phyloP scores from a whole-genome alignment of 2,113 vertebrate genomes.

The Phaethon lepturus region DNA sequence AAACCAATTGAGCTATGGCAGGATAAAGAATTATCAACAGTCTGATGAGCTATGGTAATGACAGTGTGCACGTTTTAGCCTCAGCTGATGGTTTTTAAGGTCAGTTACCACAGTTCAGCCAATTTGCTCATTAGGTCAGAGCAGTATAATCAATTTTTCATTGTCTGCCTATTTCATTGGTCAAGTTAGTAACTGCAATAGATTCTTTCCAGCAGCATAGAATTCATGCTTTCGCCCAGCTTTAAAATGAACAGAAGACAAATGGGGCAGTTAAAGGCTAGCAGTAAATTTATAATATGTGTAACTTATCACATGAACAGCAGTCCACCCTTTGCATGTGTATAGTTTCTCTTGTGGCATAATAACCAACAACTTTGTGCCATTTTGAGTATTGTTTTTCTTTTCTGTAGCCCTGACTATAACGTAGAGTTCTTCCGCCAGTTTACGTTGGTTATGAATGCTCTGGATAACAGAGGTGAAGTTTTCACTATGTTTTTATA shows the following conservation, averaged over 20 bases:
- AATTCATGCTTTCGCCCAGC: background rate
- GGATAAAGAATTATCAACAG: constrained; percentile 1
- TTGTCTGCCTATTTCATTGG: background rate
- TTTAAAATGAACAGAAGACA: background rate
- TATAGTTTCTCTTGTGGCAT: background rate
- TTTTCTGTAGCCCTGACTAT: constrained; percentile 89
- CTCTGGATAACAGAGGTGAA: constrained; percentile 97
- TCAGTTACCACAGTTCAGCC: constrained; percentile 40
- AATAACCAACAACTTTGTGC: background rate
- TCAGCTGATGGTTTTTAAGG: constrained; percentile 51
- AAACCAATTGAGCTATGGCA: background rate
- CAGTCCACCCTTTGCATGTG: background rate
- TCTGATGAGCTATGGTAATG: constrained; percentile 44
- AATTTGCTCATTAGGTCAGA: constrained; percentile 39
- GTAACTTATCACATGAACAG: background rate
- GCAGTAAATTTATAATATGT: background rate
- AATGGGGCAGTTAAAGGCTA: background rate
- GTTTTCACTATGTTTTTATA: background rate
- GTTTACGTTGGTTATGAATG: constrained; percentile 97
- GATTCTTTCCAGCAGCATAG: constrained; percentile 1
- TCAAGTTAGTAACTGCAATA: constrained; percentile 12
- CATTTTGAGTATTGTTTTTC: constrained; percentile 51
- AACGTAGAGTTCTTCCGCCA: constrained; percentile 97
- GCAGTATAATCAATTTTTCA: background rate
- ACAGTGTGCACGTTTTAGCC: background rate